A percentile compares a stretch with the other conserved stretches of the same genome.
phyloP scores from a whole-genome alignment of 2,113 vertebrate species.

The Cephalopterus ornatus region DNA sequence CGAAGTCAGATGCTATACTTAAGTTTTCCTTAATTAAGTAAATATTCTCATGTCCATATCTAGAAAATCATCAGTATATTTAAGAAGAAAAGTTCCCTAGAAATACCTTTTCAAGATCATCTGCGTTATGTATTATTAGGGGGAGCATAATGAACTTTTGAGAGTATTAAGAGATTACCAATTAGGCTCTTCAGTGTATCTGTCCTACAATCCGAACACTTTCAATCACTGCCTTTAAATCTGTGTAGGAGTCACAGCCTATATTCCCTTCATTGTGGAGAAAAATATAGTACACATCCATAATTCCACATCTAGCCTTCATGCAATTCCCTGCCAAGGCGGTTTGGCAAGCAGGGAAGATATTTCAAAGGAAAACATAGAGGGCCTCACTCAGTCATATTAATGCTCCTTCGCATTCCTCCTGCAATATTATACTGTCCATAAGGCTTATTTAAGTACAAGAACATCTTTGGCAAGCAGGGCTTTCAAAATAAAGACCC shows the following conservation, averaged over 20 bases:
- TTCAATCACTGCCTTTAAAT: neutral
- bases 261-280: neutral
- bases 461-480: neutral
- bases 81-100: neutral
- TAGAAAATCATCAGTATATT: neutral
- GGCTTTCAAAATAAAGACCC: neutral
- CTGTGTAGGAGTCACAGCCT: neutral
- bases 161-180: neutral
- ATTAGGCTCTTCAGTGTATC: neutral
- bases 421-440: neutral
- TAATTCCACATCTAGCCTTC: neutral
- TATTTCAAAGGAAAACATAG: conserved; percentile 32
- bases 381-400: conserved; percentile 10
- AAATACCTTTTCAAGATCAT: neutral
- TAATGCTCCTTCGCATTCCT: conserved; percentile 2
- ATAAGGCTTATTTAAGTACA: neutral
- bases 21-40: neutral
- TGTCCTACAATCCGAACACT: neutral
- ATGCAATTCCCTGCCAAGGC: neutral
- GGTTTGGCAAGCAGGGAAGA: conserved; percentile 6
- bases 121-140: neutral
- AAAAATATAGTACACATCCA: neutral
- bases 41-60: neutral
- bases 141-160: neutral
- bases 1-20: neutral